A percentile compares a stretch with the other conserved stretches of the same genome.
These are phyloP conservation scores for Nomada fucata DNA, from an alignment of 2,888 invertebrate genomes.

Conservation along the genomic window DNA sequence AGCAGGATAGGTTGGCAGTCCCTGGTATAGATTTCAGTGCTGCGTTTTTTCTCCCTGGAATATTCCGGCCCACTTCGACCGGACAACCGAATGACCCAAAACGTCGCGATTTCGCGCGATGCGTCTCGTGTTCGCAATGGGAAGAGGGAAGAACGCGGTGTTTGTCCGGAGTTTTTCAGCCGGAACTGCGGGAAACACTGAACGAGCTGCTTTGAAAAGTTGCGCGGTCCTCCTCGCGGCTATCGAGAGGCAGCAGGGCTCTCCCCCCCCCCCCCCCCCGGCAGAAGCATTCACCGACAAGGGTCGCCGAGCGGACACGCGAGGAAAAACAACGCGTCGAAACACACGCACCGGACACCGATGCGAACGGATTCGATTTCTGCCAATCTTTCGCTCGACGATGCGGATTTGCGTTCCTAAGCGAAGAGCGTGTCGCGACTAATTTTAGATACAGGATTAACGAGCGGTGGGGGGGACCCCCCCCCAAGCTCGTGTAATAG, in stretches of 20 bases:
- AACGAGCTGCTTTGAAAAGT: constrained; percentile 9
- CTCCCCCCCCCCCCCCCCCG: too few relatives aligned
- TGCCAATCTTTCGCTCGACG: too few relatives aligned
- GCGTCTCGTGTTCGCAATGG: neutral
- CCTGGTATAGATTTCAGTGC: too few relatives aligned
- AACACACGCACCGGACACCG: too few relatives aligned
- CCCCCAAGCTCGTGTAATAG: constrained; percentile 43
- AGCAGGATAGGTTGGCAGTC: too few relatives aligned
- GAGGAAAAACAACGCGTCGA: neutral
- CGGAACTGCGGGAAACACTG: neutral
- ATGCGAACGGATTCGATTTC: too few relatives aligned
- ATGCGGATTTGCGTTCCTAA: neutral
- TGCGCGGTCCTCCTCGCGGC: neutral
- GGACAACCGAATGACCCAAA: neutral
- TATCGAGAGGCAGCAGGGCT: neutral
- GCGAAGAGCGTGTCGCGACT: neutral
- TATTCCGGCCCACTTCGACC: neutral
- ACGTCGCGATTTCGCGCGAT: neutral
- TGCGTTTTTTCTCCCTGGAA: too few relatives aligned
- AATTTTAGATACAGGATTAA: constrained; percentile 30
- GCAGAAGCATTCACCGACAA: constrained; percentile 14
- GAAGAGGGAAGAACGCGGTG: neutral
- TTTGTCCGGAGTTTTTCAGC: constrained; percentile 1
- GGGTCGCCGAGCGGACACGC: constrained; percentile 16
- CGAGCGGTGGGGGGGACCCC: neutral